Base-by-base conservation (phyloP, 2,888 invertebrate species). In the Amiota mariae region DNA sequence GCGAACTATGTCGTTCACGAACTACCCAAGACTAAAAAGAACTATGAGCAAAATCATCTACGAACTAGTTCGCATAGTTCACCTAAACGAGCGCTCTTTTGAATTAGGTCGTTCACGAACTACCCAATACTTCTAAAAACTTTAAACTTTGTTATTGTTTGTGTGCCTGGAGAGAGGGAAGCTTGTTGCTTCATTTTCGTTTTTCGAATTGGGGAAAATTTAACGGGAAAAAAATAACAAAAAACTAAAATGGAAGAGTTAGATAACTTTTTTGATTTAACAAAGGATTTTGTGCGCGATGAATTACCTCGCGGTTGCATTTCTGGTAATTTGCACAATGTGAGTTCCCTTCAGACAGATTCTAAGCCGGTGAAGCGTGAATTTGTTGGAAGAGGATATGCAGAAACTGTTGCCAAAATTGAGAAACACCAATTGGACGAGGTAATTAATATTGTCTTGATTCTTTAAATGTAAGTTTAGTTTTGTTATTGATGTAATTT, bases 261-360 rank as follows among this genome's bases (percentile, higher is more conserved):
- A 2, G 80, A 85, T 72, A 85, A 87, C 63, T 89, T 89, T 73
- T 89, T 89, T 49, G 88, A 90, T 72, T 88, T 89, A 72, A 87
- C 88, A 0, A 89, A 89, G 73, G 84, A 88, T 0, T 89, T 88
- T 61, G 81, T 81, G 18, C 82, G 88, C 8, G 76, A 79, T 8
- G 64, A 75, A 0, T 81, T 82, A 0, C 81, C 82, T 0, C 73
- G 73, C 6, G 88, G 88, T 1, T 83, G 77, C 18, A 72, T 88
- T 0, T 82, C 82, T 8, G 79, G 83, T 0, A 77, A 84, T 18
- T 61, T 76, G 0, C 68, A 67, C 2, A 72, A 76, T 36, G 36
- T 6, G 36, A 2, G 6, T 36, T 36, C 36, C 6, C 0, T 79
- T 79, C 13, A 75, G 76, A 12, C 75, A 0, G 12, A 85, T 10